Conservation (phyloP, 2,113 vertebrate species). For the Trematocara variabile region DNA sequence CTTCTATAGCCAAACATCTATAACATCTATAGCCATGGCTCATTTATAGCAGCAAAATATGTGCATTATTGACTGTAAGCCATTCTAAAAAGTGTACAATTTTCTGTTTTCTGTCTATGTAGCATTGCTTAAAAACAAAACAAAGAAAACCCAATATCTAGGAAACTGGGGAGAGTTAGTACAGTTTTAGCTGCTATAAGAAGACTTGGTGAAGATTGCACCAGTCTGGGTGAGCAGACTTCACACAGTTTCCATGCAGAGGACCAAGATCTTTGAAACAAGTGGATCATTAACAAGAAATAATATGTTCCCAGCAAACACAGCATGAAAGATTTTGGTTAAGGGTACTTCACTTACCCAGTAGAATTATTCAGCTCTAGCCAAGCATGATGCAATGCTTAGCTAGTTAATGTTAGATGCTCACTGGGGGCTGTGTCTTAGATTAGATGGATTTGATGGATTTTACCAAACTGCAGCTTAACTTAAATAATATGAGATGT, state of each 20-base stretch:
- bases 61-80: not conserved
- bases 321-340: not conserved
- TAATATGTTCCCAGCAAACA: not conserved
- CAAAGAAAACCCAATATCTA: not conserved
- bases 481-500: fast-evolving
- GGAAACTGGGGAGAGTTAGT: not conserved
- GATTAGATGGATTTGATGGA: not conserved
- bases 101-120: not conserved
- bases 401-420: not conserved
- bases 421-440: not conserved
- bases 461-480: not conserved
- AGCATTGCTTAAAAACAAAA: no score
- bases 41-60: not conserved
- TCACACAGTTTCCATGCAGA: not conserved
- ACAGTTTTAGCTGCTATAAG: not conserved
- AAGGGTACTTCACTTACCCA: not conserved
- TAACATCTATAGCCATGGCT: not conserved
- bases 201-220: not conserved
- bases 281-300: not conserved
- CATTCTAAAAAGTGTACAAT: not conserved
- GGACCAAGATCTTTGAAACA: not conserved
- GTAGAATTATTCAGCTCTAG: not conserved
- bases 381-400: not conserved
- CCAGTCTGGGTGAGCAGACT: not conserved
- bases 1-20: not conserved